Evolutionary conservation across 2,888 invertebrate species (phyloP).

Genomic region (Eucera pruinosa): DNA sequence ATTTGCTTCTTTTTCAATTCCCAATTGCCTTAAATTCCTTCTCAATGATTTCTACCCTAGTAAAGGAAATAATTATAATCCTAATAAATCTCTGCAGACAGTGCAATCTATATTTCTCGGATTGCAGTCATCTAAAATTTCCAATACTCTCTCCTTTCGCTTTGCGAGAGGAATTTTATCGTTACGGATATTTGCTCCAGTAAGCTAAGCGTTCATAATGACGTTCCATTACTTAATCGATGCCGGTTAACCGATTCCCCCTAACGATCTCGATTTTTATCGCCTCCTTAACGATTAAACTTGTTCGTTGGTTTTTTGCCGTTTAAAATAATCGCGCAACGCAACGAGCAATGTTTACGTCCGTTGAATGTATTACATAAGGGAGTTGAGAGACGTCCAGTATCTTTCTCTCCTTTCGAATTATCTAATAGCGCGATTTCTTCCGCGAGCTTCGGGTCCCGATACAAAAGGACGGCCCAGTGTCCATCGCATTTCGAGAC

Average conservation of each 20-base stretch:
- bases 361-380: slow-evolving; percentile 39
- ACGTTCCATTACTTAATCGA: neutral
- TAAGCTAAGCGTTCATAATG: neutral
- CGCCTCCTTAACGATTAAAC: slow-evolving; percentile 5
- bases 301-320: neutral
- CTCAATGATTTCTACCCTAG: no score
- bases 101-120: neutral
- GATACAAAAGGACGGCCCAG: slow-evolving; percentile 10
- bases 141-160: neutral
- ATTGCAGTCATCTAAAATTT: neutral
- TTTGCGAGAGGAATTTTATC: neutral
- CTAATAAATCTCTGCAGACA: no score
- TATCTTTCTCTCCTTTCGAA: slow-evolving; percentile 13
- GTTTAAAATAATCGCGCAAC: neutral
- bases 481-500: slow-evolving; percentile 14
- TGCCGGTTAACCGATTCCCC: neutral
- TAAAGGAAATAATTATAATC: no score
- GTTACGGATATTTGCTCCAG: neutral
- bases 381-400: neutral
- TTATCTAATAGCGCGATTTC: slow-evolving; percentile 55
- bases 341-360: slow-evolving; percentile 25
- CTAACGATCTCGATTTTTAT: neutral
- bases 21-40: no score
- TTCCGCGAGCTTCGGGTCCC: slow-evolving; percentile 29
- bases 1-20: no score